Evolutionary conservation across 2,113 vertebrate genomes (phyloP), one percentile per base, ranked within the genome.

Genomic region (Clarias batrachus): DNA sequence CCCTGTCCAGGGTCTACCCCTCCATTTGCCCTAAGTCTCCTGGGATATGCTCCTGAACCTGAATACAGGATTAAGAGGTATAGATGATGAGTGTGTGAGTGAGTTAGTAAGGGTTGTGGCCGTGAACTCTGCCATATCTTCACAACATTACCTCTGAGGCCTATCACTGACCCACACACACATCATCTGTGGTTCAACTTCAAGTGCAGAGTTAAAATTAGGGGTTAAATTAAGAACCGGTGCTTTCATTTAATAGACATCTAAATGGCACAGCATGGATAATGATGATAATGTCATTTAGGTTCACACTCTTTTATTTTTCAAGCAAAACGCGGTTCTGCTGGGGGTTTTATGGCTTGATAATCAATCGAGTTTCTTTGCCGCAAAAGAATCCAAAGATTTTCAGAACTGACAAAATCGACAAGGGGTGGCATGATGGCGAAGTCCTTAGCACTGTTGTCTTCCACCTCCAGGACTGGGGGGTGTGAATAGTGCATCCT

Each of bases 121-220:
- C 13, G 48, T 56, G 59, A 86, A 37, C 14, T 71, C 33, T 78
- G 54, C 48, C 57, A 62, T 21, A 71, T 86, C 41, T 56, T 73
- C 14, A 25, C 19, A 56, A 86, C 66, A 81, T 84, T 81, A 84
- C 84, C 59, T 27, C 57, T 86, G 8, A 57, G 76, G 8, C 71
- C 37, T 63, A 59, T 78, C 74, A 73, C 52, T 56, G 66, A 59
- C 82, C 27, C 33, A 17, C 54, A 16, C 54, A 16, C 13, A 10
- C 77, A 65, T 60, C 27, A 62, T 19, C 21, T 56, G 65, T 66
- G 77, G 63, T 68, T 48, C 30, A 57, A 68, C 59, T 30, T 68
- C 60, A 57, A 76, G 16, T 73, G n/a, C 79, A 56, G 27, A 54
- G 71, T 60, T 88, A 82, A 27, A 78, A 63, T 71, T 21, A 4